Evolutionary conservation across 2,113 vertebrate genomes (phyloP).

Genomic region (Hyperopisus bebe): DNA sequence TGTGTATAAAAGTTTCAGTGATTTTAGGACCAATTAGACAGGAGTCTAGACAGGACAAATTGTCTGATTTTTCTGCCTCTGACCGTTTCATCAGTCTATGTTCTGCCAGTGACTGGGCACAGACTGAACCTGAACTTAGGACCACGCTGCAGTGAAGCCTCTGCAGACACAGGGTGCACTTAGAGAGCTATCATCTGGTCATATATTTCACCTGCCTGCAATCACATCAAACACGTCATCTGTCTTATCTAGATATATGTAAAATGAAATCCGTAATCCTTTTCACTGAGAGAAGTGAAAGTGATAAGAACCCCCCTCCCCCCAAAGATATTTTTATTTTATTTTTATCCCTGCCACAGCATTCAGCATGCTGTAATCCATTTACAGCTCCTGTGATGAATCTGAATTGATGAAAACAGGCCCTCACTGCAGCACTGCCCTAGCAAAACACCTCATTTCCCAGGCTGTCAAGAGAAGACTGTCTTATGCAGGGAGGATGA

Average conservation of each 20-base stretch:
- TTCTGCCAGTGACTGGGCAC: not conserved
- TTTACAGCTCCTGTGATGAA: slow-evolving; percentile 63
- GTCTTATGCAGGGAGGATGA: slow-evolving; percentile 70
- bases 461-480: slow-evolving; percentile 51
- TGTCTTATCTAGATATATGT: slow-evolving; percentile 5
- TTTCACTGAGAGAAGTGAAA: not conserved
- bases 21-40: not conserved
- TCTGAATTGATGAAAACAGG: slow-evolving; percentile 71
- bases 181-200: not conserved
- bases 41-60: not conserved
- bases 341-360: slow-evolving; percentile 23
- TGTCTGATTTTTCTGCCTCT: not conserved
- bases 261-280: slow-evolving; percentile 8
- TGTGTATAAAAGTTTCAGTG: not conserved
- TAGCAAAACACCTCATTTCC: slow-evolving; percentile 19
- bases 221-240: not conserved
- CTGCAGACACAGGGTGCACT: not conserved
- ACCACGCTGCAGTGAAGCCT: not conserved
- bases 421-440: slow-evolving; percentile 57
- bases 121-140: not conserved
- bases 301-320: slow-evolving; percentile 13
- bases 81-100: not conserved
- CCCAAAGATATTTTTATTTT: slow-evolving; percentile 30
- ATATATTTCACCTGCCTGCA: not conserved
- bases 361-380: slow-evolving; percentile 48